Base-by-base conservation (phyloP, 2,888 invertebrate species). In the Charanyca ferruginea region DNA sequence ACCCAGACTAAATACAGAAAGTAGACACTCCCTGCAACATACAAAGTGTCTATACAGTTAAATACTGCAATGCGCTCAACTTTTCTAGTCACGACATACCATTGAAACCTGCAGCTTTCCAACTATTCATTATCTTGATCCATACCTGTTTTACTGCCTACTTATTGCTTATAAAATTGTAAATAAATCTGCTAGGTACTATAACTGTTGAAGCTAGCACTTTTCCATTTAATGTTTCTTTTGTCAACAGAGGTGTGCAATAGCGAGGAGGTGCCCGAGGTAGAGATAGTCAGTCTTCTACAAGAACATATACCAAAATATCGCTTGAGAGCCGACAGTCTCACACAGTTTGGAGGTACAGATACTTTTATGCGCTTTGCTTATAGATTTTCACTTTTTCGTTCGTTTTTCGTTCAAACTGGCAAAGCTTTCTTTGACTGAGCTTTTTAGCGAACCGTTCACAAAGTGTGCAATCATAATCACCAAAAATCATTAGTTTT, bases 301-400 rank as follows among this genome's bases (percentile, higher is more conserved):
- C 98, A 99, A 95, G 99, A 99, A 93, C 98, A 98, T 94, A 98
- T 99, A 92, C 99, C 99, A 60, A 97, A 97, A 90, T 99, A 99
- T 95, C 98, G 97, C 89, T 96, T 99, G 75, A 97, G 99, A 91
- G 99, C 99, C 65, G 99, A 99, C 96, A 98, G 98, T 83, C 96
- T 99, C 84, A 99, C 99, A 47, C 97, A 98, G 92, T 99, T 99
- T 95, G 97, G 97, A 95, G 98, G 99, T 97, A 94, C 66, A 69
- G 35, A 79, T 23, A 74, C 64, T 73, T 77, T 80, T 66, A 61
- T 65, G 73, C 57, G 96, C 94, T 87, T 75, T 54, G 61, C 63
- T 68, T 69, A 25, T 57, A 49, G 42, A 60, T 77, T 73, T 53
- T 22, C 65, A 53, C 2, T 32, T 47, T 54, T 60, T 48, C 32